Percentiles rank a stretch among this genome's conserved stretches.
phyloP scores from a whole-genome alignment of 2,797 vertebrate genomes.

The Geotrypetes seraphini region DNA sequence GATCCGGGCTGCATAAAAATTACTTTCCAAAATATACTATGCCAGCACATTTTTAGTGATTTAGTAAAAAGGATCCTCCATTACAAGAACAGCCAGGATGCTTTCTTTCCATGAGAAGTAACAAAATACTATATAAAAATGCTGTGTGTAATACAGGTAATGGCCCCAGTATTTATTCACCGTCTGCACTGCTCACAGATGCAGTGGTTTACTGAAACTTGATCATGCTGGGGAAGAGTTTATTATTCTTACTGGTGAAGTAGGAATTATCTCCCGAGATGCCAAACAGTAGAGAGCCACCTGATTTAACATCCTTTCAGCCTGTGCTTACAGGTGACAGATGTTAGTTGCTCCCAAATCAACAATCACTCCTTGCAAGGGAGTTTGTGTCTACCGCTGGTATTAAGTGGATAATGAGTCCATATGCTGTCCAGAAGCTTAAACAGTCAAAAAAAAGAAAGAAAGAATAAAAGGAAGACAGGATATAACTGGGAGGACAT shows the following conservation, averaged over 20 bases:
- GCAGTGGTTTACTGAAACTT: not conserved
- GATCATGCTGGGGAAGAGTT: slow-evolving; percentile 4
- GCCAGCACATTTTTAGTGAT: no score
- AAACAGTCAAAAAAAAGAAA: slow-evolving; percentile 23
- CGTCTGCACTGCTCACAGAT: not conserved
- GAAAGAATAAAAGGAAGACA: slow-evolving; percentile 13
- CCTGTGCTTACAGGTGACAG: slow-evolving; percentile 16
- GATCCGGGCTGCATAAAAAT: no score
- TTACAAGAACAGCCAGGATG: no score
- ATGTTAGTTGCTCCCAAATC: slow-evolving; percentile 7
- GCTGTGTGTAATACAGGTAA: no score
- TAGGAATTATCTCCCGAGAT: not conserved
- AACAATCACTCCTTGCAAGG: not conserved
- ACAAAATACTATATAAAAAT: no score
- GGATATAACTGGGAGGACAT: no score
- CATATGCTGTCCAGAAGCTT: slow-evolving; percentile 21
- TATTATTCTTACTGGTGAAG: slow-evolving; percentile 6
- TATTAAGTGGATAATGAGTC: slow-evolving; percentile 40
- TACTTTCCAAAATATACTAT: no score
- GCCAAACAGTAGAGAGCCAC: slow-evolving; percentile 1
- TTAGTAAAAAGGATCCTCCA: no score
- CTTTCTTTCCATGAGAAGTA: no score
- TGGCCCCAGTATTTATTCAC: no score
- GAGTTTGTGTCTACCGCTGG: slow-evolving; percentile 13
- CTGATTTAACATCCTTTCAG: not conserved